Evolutionary conservation across 1,140 invertebrate genomes (phyloP), one percentile per base, ranked within the genome.

Genomic region (Tetramorium simillimum): DNA sequence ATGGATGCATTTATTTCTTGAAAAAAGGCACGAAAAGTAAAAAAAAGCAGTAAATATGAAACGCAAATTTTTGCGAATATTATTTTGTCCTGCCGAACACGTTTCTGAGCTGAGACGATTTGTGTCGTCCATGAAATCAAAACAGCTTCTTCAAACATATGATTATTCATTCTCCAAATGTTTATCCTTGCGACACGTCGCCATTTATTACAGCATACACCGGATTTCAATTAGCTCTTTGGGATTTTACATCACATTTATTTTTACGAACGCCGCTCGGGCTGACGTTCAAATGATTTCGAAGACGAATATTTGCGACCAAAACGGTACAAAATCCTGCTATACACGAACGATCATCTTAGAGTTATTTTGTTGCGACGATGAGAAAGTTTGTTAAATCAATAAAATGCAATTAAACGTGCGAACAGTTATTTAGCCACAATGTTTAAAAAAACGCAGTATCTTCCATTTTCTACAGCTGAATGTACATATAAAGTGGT

Each of bases 121-220:
- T 75, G 7, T 7, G 0, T 56, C 37, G 16, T 37, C 33, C 14
- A 5, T 56, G 5, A 65, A 78, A 78, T 58, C 6, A 43, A 24
- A 33, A 58, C 4, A 12, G 2, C 28, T 12, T 78, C 10, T 24
- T 1, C 16, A 70, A 24, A 53, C 46, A 40, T 1, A n/a, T 10
- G 12, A 5, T 69, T 37, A 80, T 14, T 70, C 14, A 81, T 56
- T 28, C 16, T 28, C 5, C 10, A 69, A 81, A 80, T 67, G 16
- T 81, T 69, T 69, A 43, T 40, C 37, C 10, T n/a, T 12, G 6
- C 12, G 43, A 63, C 40, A 62, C 37, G 58, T 65, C 24, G 21
- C 3, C 24, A 65, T 49, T 46, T 33, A 33, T 65, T 21, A 51
- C n/a, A 33, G n/a, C 60, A 49, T 37, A 65, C 12, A n/a, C 10